A percentile compares a stretch with the other conserved stretches of the same genome.
These are phyloP conservation scores for Andrena haemorrhoa DNA, from an alignment of 2,888 invertebrate genomes.

Conservation along the genomic window DNA sequence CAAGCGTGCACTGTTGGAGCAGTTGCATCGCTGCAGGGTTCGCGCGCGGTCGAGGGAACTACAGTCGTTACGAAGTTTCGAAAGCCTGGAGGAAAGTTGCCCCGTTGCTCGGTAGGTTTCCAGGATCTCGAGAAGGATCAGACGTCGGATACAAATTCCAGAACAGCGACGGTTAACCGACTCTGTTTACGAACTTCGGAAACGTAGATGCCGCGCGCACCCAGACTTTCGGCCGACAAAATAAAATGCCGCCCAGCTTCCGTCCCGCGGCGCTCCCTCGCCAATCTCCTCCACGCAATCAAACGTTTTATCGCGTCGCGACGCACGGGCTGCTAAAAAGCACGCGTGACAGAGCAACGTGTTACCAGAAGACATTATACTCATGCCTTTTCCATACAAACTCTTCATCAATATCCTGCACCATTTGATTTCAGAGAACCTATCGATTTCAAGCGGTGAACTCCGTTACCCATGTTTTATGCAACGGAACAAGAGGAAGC, in stretches of 20 bases:
- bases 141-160: slow-evolving; percentile 43
- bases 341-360: neutral
- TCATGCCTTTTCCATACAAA: neutral
- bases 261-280: neutral
- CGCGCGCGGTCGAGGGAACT: slow-evolving; percentile 31
- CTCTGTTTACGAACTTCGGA: slow-evolving; percentile 45
- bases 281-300: neutral
- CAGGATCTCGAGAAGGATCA: slow-evolving; percentile 44
- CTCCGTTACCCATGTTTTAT: too few species aligned
- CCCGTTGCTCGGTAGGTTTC: slow-evolving; percentile 23
- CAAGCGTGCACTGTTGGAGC: neutral
- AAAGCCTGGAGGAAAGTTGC: slow-evolving; percentile 36
- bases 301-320: neutral
- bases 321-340: neutral
- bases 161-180: slow-evolving; percentile 41
- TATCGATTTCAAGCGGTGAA: too few species aligned
- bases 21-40: slow-evolving; percentile 2
- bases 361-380: neutral
- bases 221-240: slow-evolving; percentile 9
- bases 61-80: slow-evolving; percentile 38
- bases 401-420: neutral
- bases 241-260: slow-evolving; percentile 4
- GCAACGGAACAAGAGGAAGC: too few species aligned
- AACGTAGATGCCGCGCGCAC: slow-evolving; percentile 6
- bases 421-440: neutral